Evolutionary conservation across 2,797 vertebrate species (phyloP).

Genomic region (Propithecus perrieri): DNA sequence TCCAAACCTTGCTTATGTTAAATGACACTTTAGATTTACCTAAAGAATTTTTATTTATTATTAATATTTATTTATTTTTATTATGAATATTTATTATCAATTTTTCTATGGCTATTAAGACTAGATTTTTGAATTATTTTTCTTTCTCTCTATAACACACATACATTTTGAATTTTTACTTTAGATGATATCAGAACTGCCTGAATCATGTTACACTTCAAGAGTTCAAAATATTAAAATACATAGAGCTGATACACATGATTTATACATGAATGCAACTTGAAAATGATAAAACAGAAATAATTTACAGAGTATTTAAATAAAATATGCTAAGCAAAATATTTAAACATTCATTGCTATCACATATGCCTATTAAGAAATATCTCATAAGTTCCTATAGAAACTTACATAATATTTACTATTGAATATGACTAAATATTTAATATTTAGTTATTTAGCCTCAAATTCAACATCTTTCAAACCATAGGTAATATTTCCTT

Average conservation of each 20-base stretch:
- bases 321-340: constrained; percentile 52
- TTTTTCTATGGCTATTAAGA: too few relatives aligned
- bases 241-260: constrained; percentile 39
- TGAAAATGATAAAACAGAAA: constrained; percentile 48
- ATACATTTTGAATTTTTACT: constrained; percentile 41
- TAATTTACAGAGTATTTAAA: constrained; percentile 58
- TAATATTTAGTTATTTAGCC: constrained; percentile 4
- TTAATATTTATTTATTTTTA: too few relatives aligned
- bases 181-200: constrained; percentile 18
- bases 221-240: constrained; percentile 62
- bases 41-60: too few relatives aligned
- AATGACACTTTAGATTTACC: not conserved
- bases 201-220: constrained; percentile 30
- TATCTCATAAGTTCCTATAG: not conserved
- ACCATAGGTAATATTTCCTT: constrained; percentile 4
- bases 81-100: too few relatives aligned
- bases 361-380: constrained; percentile 55
- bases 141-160: not conserved
- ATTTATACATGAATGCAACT: constrained; percentile 59
- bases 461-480: constrained; percentile 60
- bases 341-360: constrained; percentile 56
- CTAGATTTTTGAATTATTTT: not conserved
- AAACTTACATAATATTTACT: constrained; percentile 57
- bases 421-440: not conserved
- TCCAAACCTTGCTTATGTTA: not conserved